phyloP scores from a whole-genome alignment of 2,113 vertebrate species.

The Phaethon lepturus region DNA sequence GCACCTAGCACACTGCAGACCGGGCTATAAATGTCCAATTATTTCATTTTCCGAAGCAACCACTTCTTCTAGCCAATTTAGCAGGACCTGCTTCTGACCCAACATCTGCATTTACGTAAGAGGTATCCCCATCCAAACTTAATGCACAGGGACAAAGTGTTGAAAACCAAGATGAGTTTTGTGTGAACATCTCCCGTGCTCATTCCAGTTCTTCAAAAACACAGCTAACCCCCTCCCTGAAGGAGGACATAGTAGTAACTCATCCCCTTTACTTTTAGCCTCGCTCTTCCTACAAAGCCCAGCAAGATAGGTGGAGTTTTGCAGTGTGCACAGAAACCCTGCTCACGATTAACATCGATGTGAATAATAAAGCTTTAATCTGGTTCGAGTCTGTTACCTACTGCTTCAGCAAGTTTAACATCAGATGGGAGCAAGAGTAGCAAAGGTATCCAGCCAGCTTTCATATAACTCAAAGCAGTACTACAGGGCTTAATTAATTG shows the following conservation, averaged over 20 bases:
- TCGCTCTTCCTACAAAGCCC: slow-evolving; percentile 52
- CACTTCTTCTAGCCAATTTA: not conserved
- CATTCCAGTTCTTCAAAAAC: not conserved
- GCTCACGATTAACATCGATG: slow-evolving; percentile 34
- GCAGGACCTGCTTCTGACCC: not conserved
- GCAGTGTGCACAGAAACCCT: not conserved
- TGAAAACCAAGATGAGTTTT: not conserved
- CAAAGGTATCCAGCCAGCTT: slow-evolving; percentile 39
- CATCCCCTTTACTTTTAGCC: slow-evolving; percentile 50
- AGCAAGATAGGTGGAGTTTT: slow-evolving; percentile 3
- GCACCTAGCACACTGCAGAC: not conserved
- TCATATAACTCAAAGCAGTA: not conserved
- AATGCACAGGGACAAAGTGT: not conserved
- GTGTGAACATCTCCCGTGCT: not conserved
- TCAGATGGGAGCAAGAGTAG: slow-evolving; percentile 34
- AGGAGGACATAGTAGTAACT: slow-evolving; percentile 35
- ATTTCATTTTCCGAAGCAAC: not conserved
- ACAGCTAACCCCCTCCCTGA: slow-evolving; percentile 19
- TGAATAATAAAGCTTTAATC: slow-evolving; percentile 63
- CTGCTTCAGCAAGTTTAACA: slow-evolving; percentile 43
- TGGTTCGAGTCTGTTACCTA: slow-evolving; percentile 55
- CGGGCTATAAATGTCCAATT: not conserved
- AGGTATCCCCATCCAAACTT: not conserved
- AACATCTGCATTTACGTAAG: not conserved
- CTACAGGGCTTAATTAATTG: slow-evolving; percentile 50